A percentile compares a stretch with the other conserved stretches of the same genome.
These are phyloP conservation scores for Oligia fasciuncula DNA, from an alignment of 2,888 invertebrate species.

Conservation along the genomic window DNA sequence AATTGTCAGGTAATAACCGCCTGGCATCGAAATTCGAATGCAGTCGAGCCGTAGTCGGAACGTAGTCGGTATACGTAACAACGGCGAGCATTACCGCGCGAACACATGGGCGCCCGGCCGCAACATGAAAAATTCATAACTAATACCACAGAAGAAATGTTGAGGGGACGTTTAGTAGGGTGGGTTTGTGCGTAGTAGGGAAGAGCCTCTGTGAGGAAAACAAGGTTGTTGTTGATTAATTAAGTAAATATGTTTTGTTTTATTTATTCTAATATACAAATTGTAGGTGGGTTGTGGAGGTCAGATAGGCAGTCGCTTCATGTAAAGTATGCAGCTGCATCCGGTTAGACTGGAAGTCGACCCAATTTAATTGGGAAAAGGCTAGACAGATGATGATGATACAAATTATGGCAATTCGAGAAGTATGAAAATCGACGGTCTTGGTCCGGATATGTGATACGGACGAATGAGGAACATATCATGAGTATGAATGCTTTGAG, in stretches of 20 bases:
- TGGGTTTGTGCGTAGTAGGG: slow-evolving; percentile 7
- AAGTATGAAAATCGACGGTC: not conserved
- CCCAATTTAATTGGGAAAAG: too few relatives aligned
- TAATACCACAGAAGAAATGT: slow-evolving; percentile 72
- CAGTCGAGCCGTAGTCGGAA: slow-evolving; percentile 21
- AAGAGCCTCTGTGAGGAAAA: not conserved
- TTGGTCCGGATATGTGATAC: too few relatives aligned
- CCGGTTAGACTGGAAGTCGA: too few relatives aligned
- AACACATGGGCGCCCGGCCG: slow-evolving; percentile 77
- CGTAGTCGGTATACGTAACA: slow-evolving; percentile 70
- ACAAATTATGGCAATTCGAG: not conserved
- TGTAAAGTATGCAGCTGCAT: too few relatives aligned
- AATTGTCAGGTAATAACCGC: slow-evolving; percentile 26
- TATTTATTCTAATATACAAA: too few relatives aligned
- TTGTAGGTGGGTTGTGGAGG: too few relatives aligned
- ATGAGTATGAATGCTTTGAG: not conserved
- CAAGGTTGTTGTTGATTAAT: not conserved
- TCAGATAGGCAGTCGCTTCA: too few relatives aligned
- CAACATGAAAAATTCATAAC: slow-evolving; percentile 86
- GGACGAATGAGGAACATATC: not conserved
- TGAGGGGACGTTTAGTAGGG: slow-evolving; percentile 27
- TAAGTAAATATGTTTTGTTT: not conserved
- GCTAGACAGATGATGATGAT: not conserved
- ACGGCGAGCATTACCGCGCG: slow-evolving; percentile 77
- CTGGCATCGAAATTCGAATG: slow-evolving; percentile 23